Evolutionary conservation across 2,797 vertebrate genomes (phyloP).

Genomic region (Silurus aristotelis): DNA sequence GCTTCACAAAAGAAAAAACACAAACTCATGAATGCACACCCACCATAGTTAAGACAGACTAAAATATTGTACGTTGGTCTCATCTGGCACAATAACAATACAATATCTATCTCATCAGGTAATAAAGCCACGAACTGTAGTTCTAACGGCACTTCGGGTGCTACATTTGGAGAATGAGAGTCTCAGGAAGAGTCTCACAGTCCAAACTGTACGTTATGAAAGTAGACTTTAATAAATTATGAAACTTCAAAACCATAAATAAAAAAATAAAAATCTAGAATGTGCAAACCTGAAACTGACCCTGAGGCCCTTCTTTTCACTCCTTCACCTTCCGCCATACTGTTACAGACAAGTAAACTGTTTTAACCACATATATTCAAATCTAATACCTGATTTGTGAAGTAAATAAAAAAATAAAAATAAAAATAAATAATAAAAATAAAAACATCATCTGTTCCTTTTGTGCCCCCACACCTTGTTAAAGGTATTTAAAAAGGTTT

Average conservation of each 20-base stretch:
- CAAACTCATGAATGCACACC: background rate
- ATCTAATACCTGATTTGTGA: background rate
- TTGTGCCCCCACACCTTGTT: background rate
- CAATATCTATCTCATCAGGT: background rate
- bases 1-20: background rate
- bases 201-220: background rate
- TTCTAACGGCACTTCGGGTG: too few relatives aligned
- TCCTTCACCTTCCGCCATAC: too few relatives aligned
- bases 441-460: too few relatives aligned
- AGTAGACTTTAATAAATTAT: background rate
- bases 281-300: background rate
- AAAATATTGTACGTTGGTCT: background rate
- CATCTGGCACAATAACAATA: background rate
- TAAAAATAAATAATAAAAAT: too few relatives aligned
- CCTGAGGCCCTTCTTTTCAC: background rate
- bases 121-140: background rate
- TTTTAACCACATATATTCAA: background rate
- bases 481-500: too few relatives aligned
- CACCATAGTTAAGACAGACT: background rate
- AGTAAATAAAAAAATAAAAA: background rate
- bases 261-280: background rate
- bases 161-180: background rate
- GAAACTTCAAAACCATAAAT: background rate
- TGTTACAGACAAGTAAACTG: background rate
- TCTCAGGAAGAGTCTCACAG: background rate